Conservation (phyloP, 2,888 invertebrate genomes). For the Helicoverpa assulta region DNA sequence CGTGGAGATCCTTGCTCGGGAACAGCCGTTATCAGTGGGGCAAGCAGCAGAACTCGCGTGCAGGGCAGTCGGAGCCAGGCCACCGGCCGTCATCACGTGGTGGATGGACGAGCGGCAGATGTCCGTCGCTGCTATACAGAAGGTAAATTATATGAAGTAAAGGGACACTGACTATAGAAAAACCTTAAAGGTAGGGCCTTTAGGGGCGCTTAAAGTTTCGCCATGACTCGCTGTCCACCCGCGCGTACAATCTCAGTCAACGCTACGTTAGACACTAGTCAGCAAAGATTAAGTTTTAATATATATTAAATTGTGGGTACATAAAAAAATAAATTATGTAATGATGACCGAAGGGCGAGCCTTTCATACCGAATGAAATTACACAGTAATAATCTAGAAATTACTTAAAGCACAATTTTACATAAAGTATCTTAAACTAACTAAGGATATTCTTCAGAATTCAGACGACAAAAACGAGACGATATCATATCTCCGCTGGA, state of each 20-base stretch:
- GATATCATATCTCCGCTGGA: conserved; percentile 93
- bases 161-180: too few species aligned
- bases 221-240: too few species aligned
- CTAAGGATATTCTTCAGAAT: conserved; percentile 87
- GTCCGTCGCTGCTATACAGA: conserved; percentile 77
- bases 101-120: conserved; percentile 94
- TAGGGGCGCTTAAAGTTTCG: too few species aligned
- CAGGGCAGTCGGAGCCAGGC: conserved; percentile 95
- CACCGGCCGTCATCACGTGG: conserved; percentile 96
- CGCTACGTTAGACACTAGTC: too few species aligned
- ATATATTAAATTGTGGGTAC: too few species aligned
- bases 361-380: too few species aligned
- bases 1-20: conserved; percentile 94
- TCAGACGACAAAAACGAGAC: conserved; percentile 95
- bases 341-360: too few species aligned
- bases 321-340: too few species aligned
- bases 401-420: neutral
- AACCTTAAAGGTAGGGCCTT: too few species aligned
- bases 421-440: neutral
- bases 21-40: conserved; percentile 95
- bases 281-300: too few species aligned
- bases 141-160: conserved; percentile 66
- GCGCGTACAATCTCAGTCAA: too few species aligned
- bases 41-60: conserved; percentile 95
- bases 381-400: neutral